These are phyloP conservation scores for Molorchus minor DNA, from an alignment of 2,888 invertebrate species.

Conservation along the genomic window DNA sequence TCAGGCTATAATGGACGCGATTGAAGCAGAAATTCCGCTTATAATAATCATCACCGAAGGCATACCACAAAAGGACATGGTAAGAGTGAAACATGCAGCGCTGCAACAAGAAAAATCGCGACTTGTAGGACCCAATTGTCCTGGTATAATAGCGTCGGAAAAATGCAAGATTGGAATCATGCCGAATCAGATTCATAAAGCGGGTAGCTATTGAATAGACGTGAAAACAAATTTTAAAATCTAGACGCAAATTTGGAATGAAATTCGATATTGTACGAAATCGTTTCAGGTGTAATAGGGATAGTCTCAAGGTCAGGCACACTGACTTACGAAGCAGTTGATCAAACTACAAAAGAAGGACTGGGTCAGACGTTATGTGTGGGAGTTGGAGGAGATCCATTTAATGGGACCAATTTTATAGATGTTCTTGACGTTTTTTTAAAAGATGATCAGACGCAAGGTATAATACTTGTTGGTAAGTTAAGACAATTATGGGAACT, in stretches of 20 bases:
- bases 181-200: slow-evolving; percentile 83
- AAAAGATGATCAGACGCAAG: slow-evolving; percentile 89
- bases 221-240: neutral
- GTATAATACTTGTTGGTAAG: slow-evolving; percentile 92
- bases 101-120: slow-evolving; percentile 74
- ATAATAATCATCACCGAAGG: slow-evolving; percentile 73
- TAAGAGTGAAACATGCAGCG: slow-evolving; percentile 74
- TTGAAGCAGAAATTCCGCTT: slow-evolving; percentile 79
- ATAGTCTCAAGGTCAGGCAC: slow-evolving; percentile 73
- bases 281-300: slow-evolving; percentile 57
- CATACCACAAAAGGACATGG: slow-evolving; percentile 77
- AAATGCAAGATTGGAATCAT: slow-evolving; percentile 82
- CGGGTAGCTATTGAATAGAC: slow-evolving; percentile 70
- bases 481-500: too few relatives aligned
- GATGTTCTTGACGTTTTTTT: slow-evolving; percentile 91
- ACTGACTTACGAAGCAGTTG: slow-evolving; percentile 80
- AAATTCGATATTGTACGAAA: neutral
- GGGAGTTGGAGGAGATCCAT: slow-evolving; percentile 66
- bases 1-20: slow-evolving; percentile 74
- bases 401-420: slow-evolving; percentile 79
- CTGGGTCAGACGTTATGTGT: slow-evolving; percentile 95
- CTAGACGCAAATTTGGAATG: neutral
- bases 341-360: slow-evolving; percentile 76
- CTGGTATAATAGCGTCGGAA: slow-evolving; percentile 78
- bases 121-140: slow-evolving; percentile 85